phyloP scores from a whole-genome alignment of 1,140 invertebrate species.

The Bombus confusus region DNA sequence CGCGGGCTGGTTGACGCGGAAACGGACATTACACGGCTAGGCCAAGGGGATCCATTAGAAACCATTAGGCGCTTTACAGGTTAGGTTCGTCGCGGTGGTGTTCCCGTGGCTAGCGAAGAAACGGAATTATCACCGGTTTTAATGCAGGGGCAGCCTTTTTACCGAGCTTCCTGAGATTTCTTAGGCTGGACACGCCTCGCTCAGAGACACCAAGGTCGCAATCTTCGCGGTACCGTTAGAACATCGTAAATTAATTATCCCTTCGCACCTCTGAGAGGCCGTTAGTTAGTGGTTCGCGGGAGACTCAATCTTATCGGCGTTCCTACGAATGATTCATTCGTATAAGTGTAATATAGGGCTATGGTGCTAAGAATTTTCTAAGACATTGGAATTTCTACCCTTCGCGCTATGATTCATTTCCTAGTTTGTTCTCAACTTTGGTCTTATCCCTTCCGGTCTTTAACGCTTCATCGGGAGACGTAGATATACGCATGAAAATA shows the following conservation, averaged over 20 bases:
- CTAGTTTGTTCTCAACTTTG: neutral
- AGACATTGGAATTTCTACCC: neutral
- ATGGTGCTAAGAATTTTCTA: neutral
- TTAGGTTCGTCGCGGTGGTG: neutral
- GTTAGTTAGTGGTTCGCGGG: neutral
- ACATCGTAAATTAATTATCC: slow-evolving; percentile 56
- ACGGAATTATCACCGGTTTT: slow-evolving; percentile 51
- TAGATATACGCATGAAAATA: no score
- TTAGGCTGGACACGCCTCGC: slow-evolving; percentile 36
- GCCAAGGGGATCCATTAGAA: slow-evolving; percentile 64
- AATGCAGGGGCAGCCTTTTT: slow-evolving; percentile 7
- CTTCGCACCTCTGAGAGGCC: neutral
- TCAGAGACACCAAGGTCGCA: slow-evolving; percentile 51
- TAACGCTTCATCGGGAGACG: no score
- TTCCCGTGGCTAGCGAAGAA: slow-evolving; percentile 22
- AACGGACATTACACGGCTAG: slow-evolving; percentile 61
- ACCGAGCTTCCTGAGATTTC: neutral
- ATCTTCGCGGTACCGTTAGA: slow-evolving; percentile 58
- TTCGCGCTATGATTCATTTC: neutral
- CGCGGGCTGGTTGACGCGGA: slow-evolving; percentile 49
- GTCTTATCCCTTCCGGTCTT: neutral
- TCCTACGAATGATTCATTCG: no score
- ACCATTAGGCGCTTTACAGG: slow-evolving; percentile 50
- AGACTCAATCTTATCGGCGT: neutral
- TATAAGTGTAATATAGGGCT: neutral